These are phyloP conservation scores for Machimus rusticus DNA, from an alignment of 2,888 invertebrate species.

Conservation along the genomic window DNA sequence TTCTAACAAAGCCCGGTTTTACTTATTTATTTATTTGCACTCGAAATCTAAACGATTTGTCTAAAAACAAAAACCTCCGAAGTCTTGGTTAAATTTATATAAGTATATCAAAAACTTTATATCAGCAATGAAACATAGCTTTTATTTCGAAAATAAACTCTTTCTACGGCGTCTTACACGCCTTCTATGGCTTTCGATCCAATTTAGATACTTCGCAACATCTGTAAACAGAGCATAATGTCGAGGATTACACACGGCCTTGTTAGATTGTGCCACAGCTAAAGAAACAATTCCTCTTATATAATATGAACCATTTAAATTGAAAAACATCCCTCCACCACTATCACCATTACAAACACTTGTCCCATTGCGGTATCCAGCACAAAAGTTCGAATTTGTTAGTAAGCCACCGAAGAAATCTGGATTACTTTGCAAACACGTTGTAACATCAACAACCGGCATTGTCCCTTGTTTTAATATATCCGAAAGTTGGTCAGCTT, in stretches of 20 bases:
- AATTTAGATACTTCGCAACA: slow-evolving; percentile 55
- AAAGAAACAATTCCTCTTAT: slow-evolving; percentile 49
- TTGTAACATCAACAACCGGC: slow-evolving; percentile 56
- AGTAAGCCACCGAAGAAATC: slow-evolving; percentile 45
- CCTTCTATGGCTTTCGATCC: slow-evolving; percentile 51
- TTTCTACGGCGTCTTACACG: not conserved
- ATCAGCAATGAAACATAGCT: not conserved
- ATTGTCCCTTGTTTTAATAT: slow-evolving; percentile 55
- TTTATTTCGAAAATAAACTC: not conserved
- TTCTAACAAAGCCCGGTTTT: not conserved
- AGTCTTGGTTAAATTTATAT: not conserved
- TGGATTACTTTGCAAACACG: slow-evolving; percentile 52
- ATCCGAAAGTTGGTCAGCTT: slow-evolving; percentile 53
- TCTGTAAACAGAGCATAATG: slow-evolving; percentile 65
- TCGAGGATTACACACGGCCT: slow-evolving; percentile 61
- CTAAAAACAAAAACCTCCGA: not conserved
- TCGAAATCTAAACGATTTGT: not conserved
- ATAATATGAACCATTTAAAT: slow-evolving; percentile 36
- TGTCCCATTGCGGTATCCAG: slow-evolving; percentile 53
- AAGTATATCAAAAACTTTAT: not conserved
- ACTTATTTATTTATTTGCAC: not conserved
- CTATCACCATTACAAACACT: slow-evolving; percentile 67
- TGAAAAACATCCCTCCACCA: slow-evolving; percentile 64
- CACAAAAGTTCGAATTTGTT: slow-evolving; percentile 46
- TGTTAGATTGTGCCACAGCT: slow-evolving; percentile 50